Percentiles rank a stretch among this genome's conserved stretches.
These are phyloP conservation scores for Callopanchax toddi DNA, from an alignment of 2,113 vertebrate genomes.

Conservation along the genomic window DNA sequence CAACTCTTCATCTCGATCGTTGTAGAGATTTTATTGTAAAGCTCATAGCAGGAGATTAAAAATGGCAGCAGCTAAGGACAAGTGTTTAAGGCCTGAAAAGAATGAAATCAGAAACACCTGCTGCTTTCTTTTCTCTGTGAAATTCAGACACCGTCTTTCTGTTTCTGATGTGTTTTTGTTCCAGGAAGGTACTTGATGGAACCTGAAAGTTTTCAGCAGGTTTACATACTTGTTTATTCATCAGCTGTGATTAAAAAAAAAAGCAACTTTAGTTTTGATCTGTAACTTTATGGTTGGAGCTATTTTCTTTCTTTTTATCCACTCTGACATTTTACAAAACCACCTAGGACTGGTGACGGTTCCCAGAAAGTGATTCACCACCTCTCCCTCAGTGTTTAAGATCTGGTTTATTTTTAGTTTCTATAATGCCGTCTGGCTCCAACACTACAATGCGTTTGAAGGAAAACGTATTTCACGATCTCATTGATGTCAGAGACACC, in stretches of 20 bases:
- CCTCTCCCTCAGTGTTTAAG: constrained; percentile 27
- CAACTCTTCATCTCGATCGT: constrained; percentile 4
- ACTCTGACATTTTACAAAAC: constrained; percentile 36
- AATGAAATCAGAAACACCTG: background rate
- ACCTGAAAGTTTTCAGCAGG: no score
- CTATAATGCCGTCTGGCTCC: constrained; percentile 14
- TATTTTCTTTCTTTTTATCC: constrained; percentile 14
- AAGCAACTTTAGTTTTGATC: no score
- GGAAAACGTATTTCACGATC: constrained; percentile 16
- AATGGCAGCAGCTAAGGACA: background rate
- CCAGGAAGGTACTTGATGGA: no score
- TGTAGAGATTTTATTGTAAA: constrained; percentile 4
- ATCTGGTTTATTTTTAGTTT: constrained; percentile 40
- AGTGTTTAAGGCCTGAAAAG: background rate
- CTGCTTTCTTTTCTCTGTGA: background rate
- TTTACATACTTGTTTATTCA: no score
- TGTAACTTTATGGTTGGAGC: background rate
- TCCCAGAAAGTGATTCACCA: constrained; percentile 42
- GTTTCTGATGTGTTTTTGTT: background rate
- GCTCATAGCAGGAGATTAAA: constrained; percentile 18
- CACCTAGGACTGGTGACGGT: constrained; percentile 20
- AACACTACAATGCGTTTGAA: constrained; percentile 4
- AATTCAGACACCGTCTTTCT: background rate
- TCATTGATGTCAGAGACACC: constrained; percentile 13
- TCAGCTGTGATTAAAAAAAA: no score